Evolutionary conservation across 2,797 vertebrate species (phyloP).

Genomic region (Nyctibius grandis): DNA sequence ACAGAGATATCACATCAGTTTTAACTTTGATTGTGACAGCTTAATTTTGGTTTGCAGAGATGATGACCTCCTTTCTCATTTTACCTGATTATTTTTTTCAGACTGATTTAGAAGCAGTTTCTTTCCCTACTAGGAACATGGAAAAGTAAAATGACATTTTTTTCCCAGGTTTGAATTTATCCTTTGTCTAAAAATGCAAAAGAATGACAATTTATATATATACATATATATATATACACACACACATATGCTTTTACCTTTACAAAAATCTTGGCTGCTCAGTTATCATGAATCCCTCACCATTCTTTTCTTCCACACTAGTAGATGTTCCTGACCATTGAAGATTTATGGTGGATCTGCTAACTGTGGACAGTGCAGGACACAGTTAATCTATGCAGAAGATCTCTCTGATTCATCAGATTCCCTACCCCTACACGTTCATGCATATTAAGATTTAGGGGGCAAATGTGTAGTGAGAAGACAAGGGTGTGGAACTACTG

Average conservation of each 20-base stretch:
- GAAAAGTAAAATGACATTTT: background rate
- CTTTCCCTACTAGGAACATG: background rate
- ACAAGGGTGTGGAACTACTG: background rate
- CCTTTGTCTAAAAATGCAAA: background rate
- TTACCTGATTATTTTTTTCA: background rate
- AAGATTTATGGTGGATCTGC: background rate
- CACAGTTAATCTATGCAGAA: background rate
- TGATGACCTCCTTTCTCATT: background rate
- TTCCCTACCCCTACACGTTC: background rate
- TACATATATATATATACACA: accelerated
- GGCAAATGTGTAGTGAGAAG: background rate
- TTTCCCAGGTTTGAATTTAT: background rate
- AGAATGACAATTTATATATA: background rate
- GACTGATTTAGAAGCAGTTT: background rate
- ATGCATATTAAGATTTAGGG: background rate
- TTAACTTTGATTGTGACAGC: background rate
- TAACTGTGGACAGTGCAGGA: background rate
- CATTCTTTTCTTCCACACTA: background rate
- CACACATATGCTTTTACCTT: background rate
- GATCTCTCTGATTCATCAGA: background rate
- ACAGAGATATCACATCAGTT: background rate
- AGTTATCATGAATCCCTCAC: background rate
- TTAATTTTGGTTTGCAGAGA: conserved; percentile 4
- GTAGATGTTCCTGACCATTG: background rate
- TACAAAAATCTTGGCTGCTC: background rate